Evolutionary conservation across 2,888 invertebrate genomes (phyloP), one percentile per base, ranked within the genome.

Genomic region (Anticlea derivata): DNA sequence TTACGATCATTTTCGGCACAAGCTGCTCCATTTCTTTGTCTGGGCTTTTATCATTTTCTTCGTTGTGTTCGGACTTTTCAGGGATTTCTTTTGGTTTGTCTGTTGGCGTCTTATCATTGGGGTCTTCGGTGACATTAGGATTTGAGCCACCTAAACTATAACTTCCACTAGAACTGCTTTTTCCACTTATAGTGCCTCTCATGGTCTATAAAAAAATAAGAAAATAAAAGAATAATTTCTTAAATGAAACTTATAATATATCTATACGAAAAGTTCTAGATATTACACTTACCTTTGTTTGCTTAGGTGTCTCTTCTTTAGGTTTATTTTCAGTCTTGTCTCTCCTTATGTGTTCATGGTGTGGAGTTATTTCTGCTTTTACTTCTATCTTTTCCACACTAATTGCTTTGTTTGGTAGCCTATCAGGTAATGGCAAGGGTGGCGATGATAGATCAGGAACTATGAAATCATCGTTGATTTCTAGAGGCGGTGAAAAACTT

Each of bases 401-500:
- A 49, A 77, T 52, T 7, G 41, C 13, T 72, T 75, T 88, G 30
- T 48, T 29, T 24, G 78, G 68, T 62, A 85, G 58, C 65, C 82
- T 80, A 46, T 88, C 87, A 39, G 86, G 73, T 59, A 88, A 68
- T 40, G 87, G 83, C 56, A 92, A 82, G 58, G 92, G 88, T 26
- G 90, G 89, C 38, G 90, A 86, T 41, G 85, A 70, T 63, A 90
- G 60, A 60, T 88, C 78, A 55, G 90, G 87, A 50, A 90, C 89
- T 55, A 86, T 84, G 60, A 89, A 87, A 61, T 89, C 85, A 50
- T 85, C 92, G 58, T 72, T 88, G 52, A 92, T 91, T 72, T 92
- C 83, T 61, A 91, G 71, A n/a, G 92, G 92, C 11, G 93, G 92
- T 48, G 92, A 92, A 72, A 92, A 92, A 65, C 92, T 92, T 50